A percentile compares a stretch with the other conserved stretches of the same genome.
Conservation (phyloP, 2,888 invertebrate species). For the Pristionchus entomophagus region DNA sequence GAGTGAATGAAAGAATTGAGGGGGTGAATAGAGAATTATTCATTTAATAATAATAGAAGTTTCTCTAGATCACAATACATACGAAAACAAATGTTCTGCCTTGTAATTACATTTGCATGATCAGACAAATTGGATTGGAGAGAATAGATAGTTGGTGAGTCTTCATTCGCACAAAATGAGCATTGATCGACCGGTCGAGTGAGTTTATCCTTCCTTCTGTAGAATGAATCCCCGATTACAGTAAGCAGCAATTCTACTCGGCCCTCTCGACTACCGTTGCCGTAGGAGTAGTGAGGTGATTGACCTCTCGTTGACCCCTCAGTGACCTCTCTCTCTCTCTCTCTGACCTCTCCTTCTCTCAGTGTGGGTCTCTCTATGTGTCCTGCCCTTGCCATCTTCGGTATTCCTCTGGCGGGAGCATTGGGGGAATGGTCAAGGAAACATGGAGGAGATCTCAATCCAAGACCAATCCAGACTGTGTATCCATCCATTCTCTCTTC, state of each 20-base stretch:
- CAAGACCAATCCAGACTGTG: slow-evolving; percentile 15
- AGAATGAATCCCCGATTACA: background rate
- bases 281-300: slow-evolving; percentile 14
- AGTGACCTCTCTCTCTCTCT: background rate
- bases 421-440: slow-evolving; percentile 26
- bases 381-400: slow-evolving; percentile 12
- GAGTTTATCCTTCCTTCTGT: background rate
- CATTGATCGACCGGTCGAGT: slow-evolving; percentile 34
- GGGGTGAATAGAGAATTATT: too few species aligned
- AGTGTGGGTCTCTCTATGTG: slow-evolving; percentile 5
- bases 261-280: slow-evolving; percentile 13
- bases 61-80: too few species aligned
- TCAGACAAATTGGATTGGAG: background rate
- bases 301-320: background rate
- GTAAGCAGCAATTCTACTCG: slow-evolving; percentile 19
- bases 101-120: too few species aligned
- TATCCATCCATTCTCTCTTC: background rate
- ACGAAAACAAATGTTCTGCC: too few species aligned
- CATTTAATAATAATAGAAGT: too few species aligned
- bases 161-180: slow-evolving; percentile 13
- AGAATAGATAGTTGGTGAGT: background rate
- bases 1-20: background rate
- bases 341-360: background rate
- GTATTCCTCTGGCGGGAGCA: slow-evolving; percentile 4
- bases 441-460: slow-evolving; percentile 31